phyloP scores from a whole-genome alignment of 1,140 invertebrate genomes.

The Eriosoma lanigerum region DNA sequence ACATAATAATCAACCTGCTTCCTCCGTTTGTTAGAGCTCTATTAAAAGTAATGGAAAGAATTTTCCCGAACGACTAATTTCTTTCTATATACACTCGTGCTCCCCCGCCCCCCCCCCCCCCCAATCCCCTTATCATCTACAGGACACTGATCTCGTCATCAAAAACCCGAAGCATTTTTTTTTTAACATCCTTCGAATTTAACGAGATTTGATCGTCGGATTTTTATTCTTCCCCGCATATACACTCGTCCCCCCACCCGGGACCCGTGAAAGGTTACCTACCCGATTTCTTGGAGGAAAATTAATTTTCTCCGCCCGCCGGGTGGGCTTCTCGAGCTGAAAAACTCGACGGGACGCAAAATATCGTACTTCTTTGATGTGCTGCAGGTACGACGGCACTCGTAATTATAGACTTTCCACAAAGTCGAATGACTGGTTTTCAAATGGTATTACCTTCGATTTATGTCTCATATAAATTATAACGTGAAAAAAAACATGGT shows the following conservation, averaged over 20 bases:
- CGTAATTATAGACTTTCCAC: conserved; percentile 23
- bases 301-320: conserved; percentile 32
- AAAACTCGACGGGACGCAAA: conserved; percentile 18
- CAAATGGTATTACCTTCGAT: neutral
- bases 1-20: conserved; percentile 49
- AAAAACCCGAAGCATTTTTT: neutral
- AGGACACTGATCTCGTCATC: conserved; percentile 27
- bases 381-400: neutral
- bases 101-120: neutral
- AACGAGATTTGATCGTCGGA: conserved; percentile 41
- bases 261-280: neutral
- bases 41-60: conserved; percentile 49
- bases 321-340: conserved; percentile 26
- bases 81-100: neutral
- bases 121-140: too few relatives aligned
- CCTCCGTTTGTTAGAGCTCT: conserved; percentile 48
- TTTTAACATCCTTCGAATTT: conserved; percentile 2
- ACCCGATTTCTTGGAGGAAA: conserved; percentile 3
- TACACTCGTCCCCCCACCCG: neutral
- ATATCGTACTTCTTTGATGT: conserved; percentile 18
- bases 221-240: conserved; percentile 11
- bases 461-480: too few relatives aligned
- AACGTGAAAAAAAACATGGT: too few relatives aligned
- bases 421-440: neutral
- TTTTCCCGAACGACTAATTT: conserved; percentile 49